Evolutionary conservation across 2,888 invertebrate species (phyloP).

Genomic region (Acleris literana): DNA sequence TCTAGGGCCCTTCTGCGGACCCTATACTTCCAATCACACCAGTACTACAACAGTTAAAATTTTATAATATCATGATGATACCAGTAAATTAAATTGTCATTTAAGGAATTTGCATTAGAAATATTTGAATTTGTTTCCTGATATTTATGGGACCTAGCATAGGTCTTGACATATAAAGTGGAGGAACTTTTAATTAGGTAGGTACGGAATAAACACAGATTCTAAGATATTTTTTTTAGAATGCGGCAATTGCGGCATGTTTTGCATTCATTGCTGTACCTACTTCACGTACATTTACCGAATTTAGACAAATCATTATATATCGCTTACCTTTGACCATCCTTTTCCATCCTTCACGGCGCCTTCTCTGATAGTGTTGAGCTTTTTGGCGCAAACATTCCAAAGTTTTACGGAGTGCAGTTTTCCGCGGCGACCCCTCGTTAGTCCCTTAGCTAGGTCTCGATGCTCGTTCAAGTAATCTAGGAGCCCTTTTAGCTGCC

Average conservation of each 20-base stretch:
- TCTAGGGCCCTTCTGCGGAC: conserved; percentile 61
- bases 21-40: conserved; percentile 71
- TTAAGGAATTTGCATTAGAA: not conserved
- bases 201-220: too few relatives aligned
- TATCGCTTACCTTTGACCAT: conserved; percentile 64
- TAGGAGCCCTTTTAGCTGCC: conserved; percentile 56
- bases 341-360: conserved; percentile 61
- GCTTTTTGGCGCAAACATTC: conserved; percentile 60
- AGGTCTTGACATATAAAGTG: too few relatives aligned
- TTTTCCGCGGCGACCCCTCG: conserved; percentile 57
- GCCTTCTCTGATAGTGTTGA: conserved; percentile 55
- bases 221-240: too few relatives aligned
- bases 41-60: conserved; percentile 53
- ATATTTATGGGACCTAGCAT: too few relatives aligned
- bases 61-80: not conserved
- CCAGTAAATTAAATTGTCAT: too few relatives aligned
- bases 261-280: too few relatives aligned
- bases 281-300: too few relatives aligned
- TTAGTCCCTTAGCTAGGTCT: conserved; percentile 57
- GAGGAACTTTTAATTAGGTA: too few relatives aligned
- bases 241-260: too few relatives aligned
- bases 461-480: conserved; percentile 61
- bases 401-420: conserved; percentile 58
- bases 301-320: too few relatives aligned
- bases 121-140: too few relatives aligned